phyloP scores from a whole-genome alignment of 2,888 invertebrate genomes.

The Tuberolachnus salignus region DNA sequence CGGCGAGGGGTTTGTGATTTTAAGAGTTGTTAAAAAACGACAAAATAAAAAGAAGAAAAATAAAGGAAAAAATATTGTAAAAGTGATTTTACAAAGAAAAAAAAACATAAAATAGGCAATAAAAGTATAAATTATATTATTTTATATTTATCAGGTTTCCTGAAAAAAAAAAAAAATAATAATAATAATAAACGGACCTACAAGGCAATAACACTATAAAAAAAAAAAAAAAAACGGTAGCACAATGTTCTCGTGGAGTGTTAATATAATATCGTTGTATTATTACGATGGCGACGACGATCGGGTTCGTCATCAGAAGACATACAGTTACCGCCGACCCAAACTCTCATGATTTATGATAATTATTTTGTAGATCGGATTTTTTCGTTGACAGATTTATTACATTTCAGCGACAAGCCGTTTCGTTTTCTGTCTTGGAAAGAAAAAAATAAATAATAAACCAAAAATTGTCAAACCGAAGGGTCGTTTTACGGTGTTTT shows the following conservation, averaged over 20 bases:
- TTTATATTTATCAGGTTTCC: too few relatives aligned
- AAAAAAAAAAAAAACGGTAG: too few relatives aligned
- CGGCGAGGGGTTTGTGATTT: too few relatives aligned
- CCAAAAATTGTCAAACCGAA: not conserved
- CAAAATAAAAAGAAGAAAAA: too few relatives aligned
- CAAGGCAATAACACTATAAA: not conserved
- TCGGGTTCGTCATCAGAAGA: not conserved
- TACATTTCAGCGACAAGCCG: slow-evolving; percentile 10
- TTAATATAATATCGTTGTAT: not conserved
- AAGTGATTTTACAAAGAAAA: too few relatives aligned
- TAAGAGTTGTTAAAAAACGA: too few relatives aligned
- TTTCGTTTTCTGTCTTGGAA: slow-evolving; percentile 23
- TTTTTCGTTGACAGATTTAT: slow-evolving; percentile 34
- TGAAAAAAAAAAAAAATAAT: too few relatives aligned
- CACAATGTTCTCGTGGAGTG: not conserved
- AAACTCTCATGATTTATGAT: not conserved
- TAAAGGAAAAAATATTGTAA: too few relatives aligned
- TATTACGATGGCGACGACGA: too few relatives aligned
- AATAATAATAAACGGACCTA: slow-evolving; percentile 12
- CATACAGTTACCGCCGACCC: not conserved
- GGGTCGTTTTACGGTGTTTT: not conserved
- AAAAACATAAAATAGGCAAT: too few relatives aligned
- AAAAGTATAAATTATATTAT: too few relatives aligned
- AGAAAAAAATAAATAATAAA: not conserved
- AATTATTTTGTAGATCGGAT: not conserved